phyloP scores from a whole-genome alignment of 1,140 invertebrate genomes.

The Eubasilissa regina region DNA sequence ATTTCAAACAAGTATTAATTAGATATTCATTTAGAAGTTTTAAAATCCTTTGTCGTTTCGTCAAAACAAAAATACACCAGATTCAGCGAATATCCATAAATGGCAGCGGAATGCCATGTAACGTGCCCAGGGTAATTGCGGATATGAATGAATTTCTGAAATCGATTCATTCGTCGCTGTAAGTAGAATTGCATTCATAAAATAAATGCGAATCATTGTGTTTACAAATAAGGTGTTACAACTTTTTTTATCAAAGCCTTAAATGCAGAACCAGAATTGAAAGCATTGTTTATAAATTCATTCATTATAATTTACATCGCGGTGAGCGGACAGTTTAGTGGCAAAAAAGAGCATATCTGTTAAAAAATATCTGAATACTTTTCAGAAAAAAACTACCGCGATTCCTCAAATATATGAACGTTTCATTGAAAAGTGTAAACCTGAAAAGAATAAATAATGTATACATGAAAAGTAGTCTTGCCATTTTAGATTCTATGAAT shows the following conservation, averaged over 20 bases:
- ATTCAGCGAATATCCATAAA: constrained; percentile 2
- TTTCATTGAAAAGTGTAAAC: no score
- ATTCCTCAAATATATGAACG: no score
- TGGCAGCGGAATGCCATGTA: not conserved
- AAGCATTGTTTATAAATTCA: constrained; percentile 31
- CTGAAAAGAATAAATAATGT: no score
- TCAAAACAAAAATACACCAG: not conserved
- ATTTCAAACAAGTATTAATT: no score
- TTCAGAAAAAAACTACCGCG: no score
- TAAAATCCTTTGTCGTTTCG: not conserved
- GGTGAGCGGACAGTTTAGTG: no score
- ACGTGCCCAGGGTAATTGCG: not conserved
- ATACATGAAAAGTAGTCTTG: no score
- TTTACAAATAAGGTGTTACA: constrained; percentile 39
- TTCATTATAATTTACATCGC: not conserved
- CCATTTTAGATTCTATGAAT: no score
- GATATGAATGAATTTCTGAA: constrained; percentile 2
- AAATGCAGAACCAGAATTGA: constrained; percentile 29
- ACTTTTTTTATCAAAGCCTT: constrained; percentile 30
- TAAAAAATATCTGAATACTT: not conserved
- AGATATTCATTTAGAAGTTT: not conserved
- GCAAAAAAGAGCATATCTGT: not conserved
- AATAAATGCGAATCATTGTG: constrained; percentile 29
- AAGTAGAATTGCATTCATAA: constrained; percentile 21
- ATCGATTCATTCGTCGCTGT: constrained; percentile 1